Conservation (phyloP, 1,140 invertebrate species). For the Drosophila seguyi region DNA sequence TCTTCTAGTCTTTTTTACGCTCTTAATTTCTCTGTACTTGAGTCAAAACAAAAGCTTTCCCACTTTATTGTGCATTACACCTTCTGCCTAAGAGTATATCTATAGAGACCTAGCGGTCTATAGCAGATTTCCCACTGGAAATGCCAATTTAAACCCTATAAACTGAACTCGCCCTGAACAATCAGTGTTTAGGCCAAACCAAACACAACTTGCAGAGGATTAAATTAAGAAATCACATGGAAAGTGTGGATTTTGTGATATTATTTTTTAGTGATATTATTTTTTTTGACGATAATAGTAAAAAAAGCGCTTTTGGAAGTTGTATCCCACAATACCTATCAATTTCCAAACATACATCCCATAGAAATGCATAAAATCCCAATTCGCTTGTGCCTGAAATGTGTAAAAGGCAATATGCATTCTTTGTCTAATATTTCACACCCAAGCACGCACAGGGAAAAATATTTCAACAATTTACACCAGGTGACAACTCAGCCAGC, state of each 20-base stretch:
- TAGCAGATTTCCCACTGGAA: slow-evolving; percentile 17
- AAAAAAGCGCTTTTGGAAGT: too few relatives aligned
- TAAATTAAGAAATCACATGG: too few relatives aligned
- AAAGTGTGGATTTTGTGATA: too few relatives aligned
- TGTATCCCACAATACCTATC: too few relatives aligned
- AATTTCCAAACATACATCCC: not conserved
- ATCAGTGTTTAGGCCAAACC: too few relatives aligned
- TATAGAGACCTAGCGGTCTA: slow-evolving; percentile 1
- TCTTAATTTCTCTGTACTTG: too few relatives aligned
- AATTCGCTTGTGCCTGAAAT: not conserved
- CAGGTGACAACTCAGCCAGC: slow-evolving; percentile 3
- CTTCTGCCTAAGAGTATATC: not conserved
- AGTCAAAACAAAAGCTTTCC: not conserved
- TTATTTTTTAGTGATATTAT: too few relatives aligned
- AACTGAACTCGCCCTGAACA: too few relatives aligned
- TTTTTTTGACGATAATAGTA: too few relatives aligned
- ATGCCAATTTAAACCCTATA: slow-evolving; percentile 5
- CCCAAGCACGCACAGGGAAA: not conserved
- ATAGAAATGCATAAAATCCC: not conserved
- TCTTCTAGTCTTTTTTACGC: not conserved
- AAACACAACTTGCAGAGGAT: too few relatives aligned
- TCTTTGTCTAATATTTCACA: slow-evolving; percentile 2
- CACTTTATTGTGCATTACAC: not conserved
- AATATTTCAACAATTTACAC: not conserved
- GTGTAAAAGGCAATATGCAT: not conserved